phyloP scores from a whole-genome alignment of 2,113 vertebrate species.

The Prolemur simus region DNA sequence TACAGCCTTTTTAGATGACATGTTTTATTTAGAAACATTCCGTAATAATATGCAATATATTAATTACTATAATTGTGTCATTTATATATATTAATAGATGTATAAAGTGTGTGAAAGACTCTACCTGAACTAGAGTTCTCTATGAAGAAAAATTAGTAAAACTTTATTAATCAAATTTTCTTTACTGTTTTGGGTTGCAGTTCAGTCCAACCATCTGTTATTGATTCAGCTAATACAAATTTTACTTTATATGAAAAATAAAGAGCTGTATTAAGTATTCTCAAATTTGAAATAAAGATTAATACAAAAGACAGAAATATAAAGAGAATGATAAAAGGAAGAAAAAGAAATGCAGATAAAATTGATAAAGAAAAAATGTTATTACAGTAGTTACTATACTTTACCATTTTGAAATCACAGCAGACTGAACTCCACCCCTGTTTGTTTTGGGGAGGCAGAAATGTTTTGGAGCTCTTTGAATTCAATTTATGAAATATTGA shows the following conservation, averaged over 20 bases:
- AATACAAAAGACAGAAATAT: not conserved
- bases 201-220: not conserved
- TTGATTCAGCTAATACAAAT: not conserved
- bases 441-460: not conserved
- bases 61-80: not conserved
- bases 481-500: not conserved
- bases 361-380: not conserved
- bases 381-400: not conserved
- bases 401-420: not conserved
- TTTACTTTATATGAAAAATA: not conserved
- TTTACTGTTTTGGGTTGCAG: not conserved
- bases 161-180: not conserved
- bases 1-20: not conserved
- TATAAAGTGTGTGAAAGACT: not conserved
- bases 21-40: not conserved
- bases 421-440: too few relatives aligned
- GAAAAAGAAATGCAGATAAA: not conserved
- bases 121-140: not conserved
- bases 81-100: not conserved
- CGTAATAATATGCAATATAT: not conserved
- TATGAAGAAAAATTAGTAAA: not conserved
- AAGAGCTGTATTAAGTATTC: not conserved
- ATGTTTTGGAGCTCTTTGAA: not conserved
- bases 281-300: not conserved
- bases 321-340: not conserved